These are phyloP conservation scores for Peromyscus attwateri DNA, from an alignment of 2,797 vertebrate species.

Conservation along the genomic window DNA sequence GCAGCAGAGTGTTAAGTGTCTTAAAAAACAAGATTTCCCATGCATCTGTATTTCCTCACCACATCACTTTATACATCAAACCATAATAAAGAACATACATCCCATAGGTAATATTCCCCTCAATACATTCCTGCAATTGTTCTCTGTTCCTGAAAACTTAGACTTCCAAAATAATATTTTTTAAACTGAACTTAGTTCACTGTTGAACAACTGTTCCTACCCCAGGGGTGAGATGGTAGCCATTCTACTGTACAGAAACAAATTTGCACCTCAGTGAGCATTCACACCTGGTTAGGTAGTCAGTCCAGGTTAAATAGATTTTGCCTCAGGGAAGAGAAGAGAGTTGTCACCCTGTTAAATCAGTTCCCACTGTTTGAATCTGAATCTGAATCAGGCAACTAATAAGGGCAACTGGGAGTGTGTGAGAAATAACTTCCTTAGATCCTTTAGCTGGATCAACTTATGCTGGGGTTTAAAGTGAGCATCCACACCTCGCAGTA, in stretches of 20 bases:
- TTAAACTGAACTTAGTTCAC: neutral
- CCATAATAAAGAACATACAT: neutral
- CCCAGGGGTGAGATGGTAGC: neutral
- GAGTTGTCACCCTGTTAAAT: constrained; percentile 55
- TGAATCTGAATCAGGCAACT: constrained; percentile 50
- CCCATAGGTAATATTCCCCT: neutral
- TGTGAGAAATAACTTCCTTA: constrained; percentile 5
- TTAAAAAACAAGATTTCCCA: neutral
- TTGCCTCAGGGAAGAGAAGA: constrained; percentile 24
- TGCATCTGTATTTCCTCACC: neutral
- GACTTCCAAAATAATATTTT: neutral
- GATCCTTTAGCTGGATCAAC: neutral
- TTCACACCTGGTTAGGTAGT: constrained; percentile 56
- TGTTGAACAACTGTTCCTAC: neutral
- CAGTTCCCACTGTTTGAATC: constrained; percentile 43
- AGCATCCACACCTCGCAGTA: neutral
- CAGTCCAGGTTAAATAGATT: constrained; percentile 49
- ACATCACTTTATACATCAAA: neutral
- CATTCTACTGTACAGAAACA: constrained; percentile 40
- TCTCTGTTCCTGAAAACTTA: neutral
- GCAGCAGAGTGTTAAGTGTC: neutral
- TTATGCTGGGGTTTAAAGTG: constrained; percentile 14
- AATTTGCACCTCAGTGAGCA: constrained; percentile 60
- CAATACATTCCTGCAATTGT: neutral
- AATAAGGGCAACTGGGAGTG: constrained; percentile 4